These are phyloP conservation scores for Tangara arthus DNA, from an alignment of 2,797 vertebrate genomes.

Conservation along the genomic window DNA sequence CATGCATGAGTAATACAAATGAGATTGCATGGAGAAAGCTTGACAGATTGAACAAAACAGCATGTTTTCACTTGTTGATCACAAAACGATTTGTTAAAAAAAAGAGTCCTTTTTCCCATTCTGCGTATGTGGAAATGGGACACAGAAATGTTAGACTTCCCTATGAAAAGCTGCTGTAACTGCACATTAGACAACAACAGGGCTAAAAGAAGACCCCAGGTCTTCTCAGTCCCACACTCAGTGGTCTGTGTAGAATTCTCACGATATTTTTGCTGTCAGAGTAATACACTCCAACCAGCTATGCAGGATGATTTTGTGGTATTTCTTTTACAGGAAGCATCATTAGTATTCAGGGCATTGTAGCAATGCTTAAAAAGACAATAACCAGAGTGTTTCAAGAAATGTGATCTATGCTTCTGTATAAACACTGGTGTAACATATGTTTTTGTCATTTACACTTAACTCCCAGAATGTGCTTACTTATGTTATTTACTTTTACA, in stretches of 20 bases:
- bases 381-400: not conserved
- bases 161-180: not conserved
- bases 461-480: not conserved
- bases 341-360: not conserved
- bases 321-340: not conserved
- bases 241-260: not conserved
- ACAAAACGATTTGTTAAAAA: not conserved
- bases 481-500: not conserved
- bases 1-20: not conserved
- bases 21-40: not conserved
- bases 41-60: not conserved
- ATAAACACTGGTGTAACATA: not conserved
- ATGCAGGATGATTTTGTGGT: not conserved
- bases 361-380: not conserved
- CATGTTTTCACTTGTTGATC: conserved; percentile 5
- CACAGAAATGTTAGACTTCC: not conserved
- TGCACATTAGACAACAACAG: not conserved
- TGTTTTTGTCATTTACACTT: not conserved
- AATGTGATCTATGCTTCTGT: not conserved
- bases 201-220: not conserved
- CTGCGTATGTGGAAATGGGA: not conserved
- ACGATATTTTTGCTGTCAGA: not conserved
- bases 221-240: not conserved
- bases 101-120: not conserved
- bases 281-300: not conserved